Conservation (phyloP, 2,888 invertebrate species). For the Orchesella flavescens region DNA sequence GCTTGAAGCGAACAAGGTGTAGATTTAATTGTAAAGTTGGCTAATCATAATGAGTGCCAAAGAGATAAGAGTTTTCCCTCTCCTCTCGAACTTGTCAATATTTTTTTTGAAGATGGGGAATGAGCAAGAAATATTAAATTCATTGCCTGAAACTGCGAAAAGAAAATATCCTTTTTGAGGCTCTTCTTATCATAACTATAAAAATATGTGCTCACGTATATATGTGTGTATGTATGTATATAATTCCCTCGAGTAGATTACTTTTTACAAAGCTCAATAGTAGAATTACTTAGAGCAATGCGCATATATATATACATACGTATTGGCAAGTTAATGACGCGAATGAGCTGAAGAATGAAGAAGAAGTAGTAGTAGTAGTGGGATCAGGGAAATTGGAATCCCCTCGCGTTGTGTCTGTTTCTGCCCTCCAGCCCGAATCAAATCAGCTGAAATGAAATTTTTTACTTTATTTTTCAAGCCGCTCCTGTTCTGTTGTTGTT, state of each 20-base stretch:
- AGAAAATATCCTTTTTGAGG: conserved; percentile 15
- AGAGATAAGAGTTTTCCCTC: conserved; percentile 25
- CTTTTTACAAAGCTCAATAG: conserved; percentile 12
- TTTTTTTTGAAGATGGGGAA: conserved; percentile 23
- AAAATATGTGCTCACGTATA: no score
- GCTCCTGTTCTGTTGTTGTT: conserved; percentile 41
- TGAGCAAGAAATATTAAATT: conserved; percentile 43
- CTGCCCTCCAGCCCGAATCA: conserved; percentile 70
- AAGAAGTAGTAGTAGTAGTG: conserved; percentile 5
- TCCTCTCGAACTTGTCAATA: conserved; percentile 57
- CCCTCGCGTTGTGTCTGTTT: conserved; percentile 52
- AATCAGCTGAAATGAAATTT: conserved; percentile 72
- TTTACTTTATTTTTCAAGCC: conserved; percentile 39
- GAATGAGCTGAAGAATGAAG: conserved; percentile 43
- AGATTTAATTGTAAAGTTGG: conserved; percentile 64
- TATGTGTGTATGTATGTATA: no score
- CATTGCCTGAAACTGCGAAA: conserved; percentile 55
- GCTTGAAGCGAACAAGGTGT: conserved; percentile 58
- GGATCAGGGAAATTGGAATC: conserved; percentile 47
- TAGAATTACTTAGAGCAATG: conserved; percentile 42
- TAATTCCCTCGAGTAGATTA: conserved; percentile 16
- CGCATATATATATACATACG: conserved; percentile 4
- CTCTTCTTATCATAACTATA: no score
- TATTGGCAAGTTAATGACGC: conserved; percentile 61
- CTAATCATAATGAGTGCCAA: conserved; percentile 47